Evolutionary conservation across 2,888 invertebrate genomes (phyloP), one percentile per base, ranked within the genome.

Genomic region (Sesia apiformis): DNA sequence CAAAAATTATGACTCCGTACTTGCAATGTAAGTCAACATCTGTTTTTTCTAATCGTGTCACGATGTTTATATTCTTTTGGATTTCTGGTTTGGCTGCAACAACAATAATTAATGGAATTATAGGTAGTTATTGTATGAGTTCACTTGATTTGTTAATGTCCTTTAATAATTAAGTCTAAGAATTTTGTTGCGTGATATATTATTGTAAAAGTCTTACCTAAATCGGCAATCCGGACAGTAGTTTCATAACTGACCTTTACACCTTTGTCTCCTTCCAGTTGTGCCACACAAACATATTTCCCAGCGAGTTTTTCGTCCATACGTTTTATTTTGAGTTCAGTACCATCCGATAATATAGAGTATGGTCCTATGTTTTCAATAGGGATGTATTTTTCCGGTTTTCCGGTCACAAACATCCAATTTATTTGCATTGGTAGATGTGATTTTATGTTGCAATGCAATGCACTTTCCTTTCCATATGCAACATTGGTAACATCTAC

Each of bases 371-470:
- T 8, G 23, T 7, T 46, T 46, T 3, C 4, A n/a, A 46, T 46
- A 5, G 4, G 3, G n/a, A 8, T 23, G 7, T 5, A n/a, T 46
- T 3, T 46, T 7, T 46, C 46, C 23, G 46, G 46, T 46, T 46
- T 46, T 8, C 46, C 46, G 23, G 4, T 4, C 4, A 1, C 23
- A n/a, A 38, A 38, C 6, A 39, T 52, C 57, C 57, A 57, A 40
- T 42, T 55, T 23, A 57, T 53, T 51, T 55, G 52, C 46, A 53
- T 40, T 6, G 53, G 51, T 4, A 55, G 50, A 38, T 40, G 40
- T 7, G 57, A 57, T 39, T 23, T 53, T 6, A 57, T 55, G 43
- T 51, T 52, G 41, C 49, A 52, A 4, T 40, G 50, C 38, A 50
- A 50, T 23, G 7, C 6, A 5, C 5, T 38, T 23, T 38, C 50